Evolutionary conservation across 1,140 invertebrate species (phyloP), one percentile per base, ranked within the genome.

Genomic region (Artemia franciscana): DNA sequence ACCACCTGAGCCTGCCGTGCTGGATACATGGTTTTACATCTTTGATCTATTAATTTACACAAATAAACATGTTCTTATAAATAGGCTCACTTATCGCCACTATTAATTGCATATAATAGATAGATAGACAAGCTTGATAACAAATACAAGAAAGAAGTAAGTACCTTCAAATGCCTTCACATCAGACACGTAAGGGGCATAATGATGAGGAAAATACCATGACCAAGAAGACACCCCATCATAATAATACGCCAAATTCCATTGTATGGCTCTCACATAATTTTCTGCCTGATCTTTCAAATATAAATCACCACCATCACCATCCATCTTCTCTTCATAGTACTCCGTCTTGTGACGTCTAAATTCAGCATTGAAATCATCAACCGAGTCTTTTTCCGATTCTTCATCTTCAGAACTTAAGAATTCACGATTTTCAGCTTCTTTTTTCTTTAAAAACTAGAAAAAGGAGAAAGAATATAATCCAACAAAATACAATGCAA

Each of bases 201-300:
- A 98, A 72, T 98, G 92, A 69, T 89, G 86, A 0, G 91, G 91
- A 73, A 94, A 98, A 73, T 81, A 97, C 93, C 93, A 98, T 23
- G 88, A 89, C 94, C 94, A 98, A 1, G 89, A 94, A 27, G 84
- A 85, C 58, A 91, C 90, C 24, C 94, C 93, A 67, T 92, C 83
- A 73, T 94, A 98, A 72, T 98, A 98, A 73, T 98, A 98, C 70
- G 86, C 79, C 4, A 98, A 75, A 70, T 92, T 92, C 94, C 94
- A 98, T 68, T 98, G 93, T 62, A 98, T 83, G 0, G 90, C 92
- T 61, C 81, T 76, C 5, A 98, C 84, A 73, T 97, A 98, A 58
- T 85, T 82, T 69, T 83, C 80, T 1, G 86, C 87, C 73, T 94
- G 86, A n/a, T 81, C 79, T 58, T 78, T 73, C 65, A 93, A 70